Conservation (phyloP, 2,888 invertebrate species). For the Troides helena region DNA sequence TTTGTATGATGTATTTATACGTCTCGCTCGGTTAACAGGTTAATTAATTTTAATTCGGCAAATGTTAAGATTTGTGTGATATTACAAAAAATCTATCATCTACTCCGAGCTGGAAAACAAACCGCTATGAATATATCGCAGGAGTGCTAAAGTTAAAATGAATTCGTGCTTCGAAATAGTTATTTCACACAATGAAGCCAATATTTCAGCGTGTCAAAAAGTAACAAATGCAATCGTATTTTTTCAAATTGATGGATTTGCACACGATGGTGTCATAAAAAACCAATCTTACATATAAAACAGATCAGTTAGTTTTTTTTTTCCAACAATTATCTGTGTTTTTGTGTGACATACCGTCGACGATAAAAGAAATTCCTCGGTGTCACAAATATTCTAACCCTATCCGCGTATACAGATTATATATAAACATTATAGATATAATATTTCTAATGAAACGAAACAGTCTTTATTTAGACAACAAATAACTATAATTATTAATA, state of each 20-base stretch:
- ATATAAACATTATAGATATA: too few species aligned
- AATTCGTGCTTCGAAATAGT: slow-evolving; percentile 7
- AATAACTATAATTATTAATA: too few species aligned
- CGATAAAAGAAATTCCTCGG: too few species aligned
- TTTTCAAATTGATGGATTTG: slow-evolving; percentile 9
- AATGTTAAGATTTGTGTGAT: too few species aligned
- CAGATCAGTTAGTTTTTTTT: not conserved
- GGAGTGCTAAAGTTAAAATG: not conserved
- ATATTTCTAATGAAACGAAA: too few species aligned
- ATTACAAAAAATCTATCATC: not conserved
- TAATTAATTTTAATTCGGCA: not conserved
- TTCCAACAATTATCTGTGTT: too few species aligned
- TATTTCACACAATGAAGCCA: slow-evolving; percentile 15
- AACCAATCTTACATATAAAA: not conserved
- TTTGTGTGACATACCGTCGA: too few species aligned
- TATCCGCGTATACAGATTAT: too few species aligned
- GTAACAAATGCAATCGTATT: slow-evolving; percentile 16
- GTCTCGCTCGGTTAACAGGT: not conserved
- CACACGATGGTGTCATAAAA: not conserved
- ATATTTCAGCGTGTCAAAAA: slow-evolving; percentile 21
- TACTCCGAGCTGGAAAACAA: not conserved
- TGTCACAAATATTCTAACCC: too few species aligned
- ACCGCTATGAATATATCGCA: not conserved
- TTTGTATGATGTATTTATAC: too few species aligned
- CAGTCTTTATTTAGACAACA: too few species aligned